Evolutionary conservation across 2,113 vertebrate species (phyloP), one percentile per base, ranked within the genome.

Genomic region (Coptodon bakossiorum): DNA sequence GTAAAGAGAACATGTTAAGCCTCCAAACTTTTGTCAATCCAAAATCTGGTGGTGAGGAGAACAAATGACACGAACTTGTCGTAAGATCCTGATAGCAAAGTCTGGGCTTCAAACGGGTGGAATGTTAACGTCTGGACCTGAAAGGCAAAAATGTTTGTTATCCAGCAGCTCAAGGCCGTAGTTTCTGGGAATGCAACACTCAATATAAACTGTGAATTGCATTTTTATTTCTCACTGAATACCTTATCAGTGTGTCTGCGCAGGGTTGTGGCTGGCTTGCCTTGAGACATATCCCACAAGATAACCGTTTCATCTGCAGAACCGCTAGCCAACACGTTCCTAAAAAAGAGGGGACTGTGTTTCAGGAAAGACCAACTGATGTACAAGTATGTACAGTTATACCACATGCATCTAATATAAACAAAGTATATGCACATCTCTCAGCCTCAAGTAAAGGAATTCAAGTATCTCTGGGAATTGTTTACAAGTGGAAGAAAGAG

Each of bases 101-200:
- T 99, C 95, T 99, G 98, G 34, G 98, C 97, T 95, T 99, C 99
- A 90, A 99, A 99, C 0, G 98, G 99, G 86, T 99, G 98, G 90
- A 99, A 99, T 14, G 97, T 94, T 86, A 99, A 19, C 0, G 98
- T 98, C 92, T 99, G 99, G 11, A 99, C 98, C 98, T 99, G 89
- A 31, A 92, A 36, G 73, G 86, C 6, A n/a, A 86, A 82, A 2
- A 2, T 45, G 27, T 27, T 54, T 8, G 16, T 76, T 83, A 73
- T 19, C 14, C 34, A 91, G 22, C 52, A 59, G 38, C 29, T 13
- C 11, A 54, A 79, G 3, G 1, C n/a, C 40, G 22, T 5, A 14
- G 19, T 66, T 48, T 24, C 19, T 31, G 6, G 10, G 12, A 9
- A 36, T 79, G 22, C 12, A 66, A 81, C 2, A 0, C 2, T 19